phyloP scores from a whole-genome alignment of 2,113 vertebrate genomes.

The Ammospiza caudacuta region DNA sequence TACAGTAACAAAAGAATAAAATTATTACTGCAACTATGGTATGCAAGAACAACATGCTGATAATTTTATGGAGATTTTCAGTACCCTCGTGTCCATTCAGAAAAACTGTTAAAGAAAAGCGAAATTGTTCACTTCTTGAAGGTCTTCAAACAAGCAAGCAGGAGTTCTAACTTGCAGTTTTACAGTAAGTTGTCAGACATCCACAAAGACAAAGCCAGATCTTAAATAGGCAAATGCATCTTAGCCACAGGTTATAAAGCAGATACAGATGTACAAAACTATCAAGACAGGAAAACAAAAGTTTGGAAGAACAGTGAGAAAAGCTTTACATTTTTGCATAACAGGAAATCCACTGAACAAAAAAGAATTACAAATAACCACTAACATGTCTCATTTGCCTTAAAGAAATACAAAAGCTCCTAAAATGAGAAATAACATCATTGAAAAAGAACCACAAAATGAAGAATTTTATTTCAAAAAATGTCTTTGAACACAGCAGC shows the following conservation, averaged over 20 bases:
- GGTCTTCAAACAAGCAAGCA: background rate
- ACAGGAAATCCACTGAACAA: conserved; percentile 71
- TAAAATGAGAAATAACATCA: conserved; percentile 56
- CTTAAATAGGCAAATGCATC: conserved; percentile 41
- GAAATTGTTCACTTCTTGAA: background rate
- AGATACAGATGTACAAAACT: conserved; percentile 64
- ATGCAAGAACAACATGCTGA: background rate
- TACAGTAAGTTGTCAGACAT: conserved; percentile 6
- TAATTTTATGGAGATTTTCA: background rate
- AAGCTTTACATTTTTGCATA: conserved; percentile 62
- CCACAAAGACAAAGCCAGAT: background rate
- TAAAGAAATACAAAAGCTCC: conserved; percentile 66
- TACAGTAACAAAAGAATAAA: background rate
- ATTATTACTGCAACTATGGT: background rate
- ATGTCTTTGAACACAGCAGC: conserved; percentile 50
- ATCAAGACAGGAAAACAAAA: conserved; percentile 59
- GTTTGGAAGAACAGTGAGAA: conserved; percentile 57
- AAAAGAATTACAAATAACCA: conserved; percentile 63
- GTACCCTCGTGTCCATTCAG: background rate
- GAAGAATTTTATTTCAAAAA: conserved; percentile 54
- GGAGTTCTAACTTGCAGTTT: background rate
- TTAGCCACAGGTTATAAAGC: conserved; percentile 66
- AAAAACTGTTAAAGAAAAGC: background rate
- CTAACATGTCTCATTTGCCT: conserved; percentile 60
- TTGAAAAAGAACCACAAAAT: conserved; percentile 54